Conservation (phyloP, 1,140 invertebrate genomes). For the Dufourea novaeangliae region DNA sequence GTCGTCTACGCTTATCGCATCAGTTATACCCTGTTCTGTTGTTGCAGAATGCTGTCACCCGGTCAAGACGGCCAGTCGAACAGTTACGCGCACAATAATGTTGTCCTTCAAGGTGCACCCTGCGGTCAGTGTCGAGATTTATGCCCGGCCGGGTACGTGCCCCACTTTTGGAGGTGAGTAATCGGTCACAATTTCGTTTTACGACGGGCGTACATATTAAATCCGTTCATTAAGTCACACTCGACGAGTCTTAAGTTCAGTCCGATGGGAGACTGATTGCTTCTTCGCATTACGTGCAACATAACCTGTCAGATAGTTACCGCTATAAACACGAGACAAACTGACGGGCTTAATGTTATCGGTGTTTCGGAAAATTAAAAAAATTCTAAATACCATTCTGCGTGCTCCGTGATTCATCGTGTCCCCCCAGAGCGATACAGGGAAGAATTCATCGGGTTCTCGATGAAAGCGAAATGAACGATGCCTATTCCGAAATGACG, state of each 20-base stretch:
- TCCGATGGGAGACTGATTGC: no score
- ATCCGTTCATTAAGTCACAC: no score
- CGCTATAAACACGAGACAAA: no score
- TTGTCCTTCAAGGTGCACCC: slow-evolving; percentile 76
- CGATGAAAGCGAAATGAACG: slow-evolving; percentile 18
- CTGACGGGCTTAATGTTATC: no score
- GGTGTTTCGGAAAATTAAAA: no score
- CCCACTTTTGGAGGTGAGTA: slow-evolving; percentile 80
- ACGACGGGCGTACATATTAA: neutral
- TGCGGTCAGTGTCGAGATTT: slow-evolving; percentile 79
- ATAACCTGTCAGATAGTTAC: no score
- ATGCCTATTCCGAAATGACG: neutral
- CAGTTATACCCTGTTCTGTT: slow-evolving; percentile 1
- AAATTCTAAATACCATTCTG: no score
- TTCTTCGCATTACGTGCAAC: no score
- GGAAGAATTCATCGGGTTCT: no score
- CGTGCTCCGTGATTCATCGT: no score
- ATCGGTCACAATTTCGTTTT: neutral
- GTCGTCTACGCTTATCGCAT: neutral
- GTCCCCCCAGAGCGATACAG: no score
- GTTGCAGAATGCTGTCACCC: slow-evolving; percentile 77
- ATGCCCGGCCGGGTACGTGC: slow-evolving; percentile 77
- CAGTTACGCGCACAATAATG: slow-evolving; percentile 67
- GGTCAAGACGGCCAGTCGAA: slow-evolving; percentile 69
- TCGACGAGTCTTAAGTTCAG: no score